Evolutionary conservation across 2,797 vertebrate genomes (phyloP), one percentile per base, ranked within the genome.

Genomic region (Helostoma temminkii): DNA sequence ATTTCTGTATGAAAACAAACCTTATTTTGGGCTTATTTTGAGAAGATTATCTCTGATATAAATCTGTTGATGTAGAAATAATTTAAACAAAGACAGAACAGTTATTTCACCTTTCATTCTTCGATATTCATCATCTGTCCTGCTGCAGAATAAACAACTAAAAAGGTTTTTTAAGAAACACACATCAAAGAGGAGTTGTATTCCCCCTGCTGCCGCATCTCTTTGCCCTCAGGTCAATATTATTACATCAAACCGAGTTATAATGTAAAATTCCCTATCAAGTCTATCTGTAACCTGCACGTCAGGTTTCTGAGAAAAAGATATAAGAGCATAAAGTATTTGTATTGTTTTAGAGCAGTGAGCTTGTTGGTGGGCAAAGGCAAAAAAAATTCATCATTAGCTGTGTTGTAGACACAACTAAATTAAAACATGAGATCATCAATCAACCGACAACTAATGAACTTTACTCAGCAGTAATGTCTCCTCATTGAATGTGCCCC

Each of bases 221-320:
- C 8, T 22, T 14, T 22, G 3, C 21, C 39, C 36, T 12, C 0
- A 14, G 56, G 47, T 59, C 26, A 36, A 64, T 19, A 48, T 42
- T 43, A 43, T 39, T 61, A 6, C 66, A 64, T 68, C 75, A 53
- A 46, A 52, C 42, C 30, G 2, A 25, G 53, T 21, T 18, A 6
- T 56, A 4, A 72, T 78, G 39, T 3, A 60, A 50, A 56, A 1
- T 65, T 78, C 70, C 16, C 28, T n/a, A n/a, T 62, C 48, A 70
- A 61, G 54, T 34, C 47, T 0, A 16, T 37, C 14, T 48, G 57
- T n/a, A 15, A 49, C 9, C n/a, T 48, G 43, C 19, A 28, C 21
- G 46, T 1, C 50, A 46, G 32, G 25, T 48, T 43, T 66, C 49
- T 1, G 37, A 50, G 22, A 56, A 14, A 36, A 7, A 21, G 47